A percentile compares a stretch with the other conserved stretches of the same genome.
Evolutionary conservation across 2,797 vertebrate species (phyloP).

Genomic region (Poeciliopsis infans): DNA sequence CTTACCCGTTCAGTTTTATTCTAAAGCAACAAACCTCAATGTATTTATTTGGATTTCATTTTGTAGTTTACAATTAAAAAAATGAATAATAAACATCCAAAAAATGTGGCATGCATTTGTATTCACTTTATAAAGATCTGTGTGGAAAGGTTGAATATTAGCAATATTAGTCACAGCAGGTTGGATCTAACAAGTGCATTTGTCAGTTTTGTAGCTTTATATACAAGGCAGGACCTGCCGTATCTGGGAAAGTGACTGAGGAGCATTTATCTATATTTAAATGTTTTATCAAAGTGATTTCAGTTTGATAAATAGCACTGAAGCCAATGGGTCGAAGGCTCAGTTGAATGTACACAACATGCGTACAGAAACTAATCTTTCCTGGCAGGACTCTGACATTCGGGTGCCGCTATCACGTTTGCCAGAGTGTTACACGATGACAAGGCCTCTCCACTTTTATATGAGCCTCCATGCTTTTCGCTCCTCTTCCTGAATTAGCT

Average conservation of each 20-base stretch:
- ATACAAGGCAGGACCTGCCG: constrained; percentile 36
- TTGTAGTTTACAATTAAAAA: neutral
- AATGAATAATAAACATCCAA: too few species aligned
- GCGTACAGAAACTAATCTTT: constrained; percentile 60
- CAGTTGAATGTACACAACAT: constrained; percentile 37
- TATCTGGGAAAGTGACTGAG: constrained; percentile 54
- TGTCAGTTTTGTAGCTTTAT: neutral
- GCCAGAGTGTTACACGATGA: constrained; percentile 60
- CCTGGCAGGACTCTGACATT: constrained; percentile 52
- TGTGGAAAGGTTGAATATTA: neutral
- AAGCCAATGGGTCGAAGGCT: constrained; percentile 27
- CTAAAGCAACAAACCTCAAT: neutral
- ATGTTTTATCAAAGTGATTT: constrained; percentile 30
- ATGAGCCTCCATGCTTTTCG: constrained; percentile 66
- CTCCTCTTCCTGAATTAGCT: constrained; percentile 72
- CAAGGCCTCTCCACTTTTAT: constrained; percentile 67
- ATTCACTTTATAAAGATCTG: neutral
- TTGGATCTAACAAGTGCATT: neutral
- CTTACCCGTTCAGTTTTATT: neutral
- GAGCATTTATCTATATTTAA: constrained; percentile 57
- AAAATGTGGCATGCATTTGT: neutral
- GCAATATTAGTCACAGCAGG: neutral
- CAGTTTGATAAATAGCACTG: constrained; percentile 8
- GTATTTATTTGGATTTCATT: neutral
- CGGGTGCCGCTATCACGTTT: constrained; percentile 36